phyloP scores from a whole-genome alignment of 2,113 vertebrate species.

The Dolichallabes microphthalmus region DNA sequence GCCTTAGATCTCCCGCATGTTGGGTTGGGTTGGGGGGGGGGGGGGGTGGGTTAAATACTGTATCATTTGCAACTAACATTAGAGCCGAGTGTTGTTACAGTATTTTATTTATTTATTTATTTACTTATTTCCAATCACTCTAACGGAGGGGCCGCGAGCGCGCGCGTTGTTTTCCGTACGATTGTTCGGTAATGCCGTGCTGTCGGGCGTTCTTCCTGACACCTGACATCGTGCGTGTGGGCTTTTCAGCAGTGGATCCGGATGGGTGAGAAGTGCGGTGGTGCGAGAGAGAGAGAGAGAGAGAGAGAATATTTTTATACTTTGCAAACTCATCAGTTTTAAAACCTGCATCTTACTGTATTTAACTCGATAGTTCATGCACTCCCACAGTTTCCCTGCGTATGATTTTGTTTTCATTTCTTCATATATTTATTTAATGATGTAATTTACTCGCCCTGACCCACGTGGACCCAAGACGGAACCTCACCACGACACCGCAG shows the following conservation, averaged over 20 bases:
- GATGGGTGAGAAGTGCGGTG: constrained; percentile 21
- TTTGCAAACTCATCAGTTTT: too few relatives aligned
- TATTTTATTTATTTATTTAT: not conserved
- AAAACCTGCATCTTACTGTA: not conserved
- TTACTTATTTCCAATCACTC: constrained; percentile 43
- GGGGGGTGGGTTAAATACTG: constrained; percentile 42
- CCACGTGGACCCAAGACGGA: not conserved
- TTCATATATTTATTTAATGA: too few relatives aligned
- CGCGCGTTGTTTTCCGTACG: constrained; percentile 26
- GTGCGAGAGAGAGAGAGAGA: constrained; percentile 11
- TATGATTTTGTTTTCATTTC: not conserved
- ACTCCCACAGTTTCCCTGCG: not conserved
- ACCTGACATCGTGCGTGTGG: constrained; percentile 38
- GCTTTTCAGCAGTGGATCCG: constrained; percentile 42
- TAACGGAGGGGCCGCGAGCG: constrained; percentile 48
- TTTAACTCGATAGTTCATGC: not conserved
- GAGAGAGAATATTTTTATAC: not conserved
- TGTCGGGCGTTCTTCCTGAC: constrained; percentile 48
- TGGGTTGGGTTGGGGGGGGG: not conserved
- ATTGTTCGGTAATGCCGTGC: constrained; percentile 45
- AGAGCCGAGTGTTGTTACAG: not conserved
- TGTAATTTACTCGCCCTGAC: too few relatives aligned
- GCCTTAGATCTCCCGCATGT: too few relatives aligned
- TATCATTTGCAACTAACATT: constrained; percentile 56
- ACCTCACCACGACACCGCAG: not conserved